phyloP scores from a whole-genome alignment of 2,797 vertebrate genomes.

The Hybognathus amarus region DNA sequence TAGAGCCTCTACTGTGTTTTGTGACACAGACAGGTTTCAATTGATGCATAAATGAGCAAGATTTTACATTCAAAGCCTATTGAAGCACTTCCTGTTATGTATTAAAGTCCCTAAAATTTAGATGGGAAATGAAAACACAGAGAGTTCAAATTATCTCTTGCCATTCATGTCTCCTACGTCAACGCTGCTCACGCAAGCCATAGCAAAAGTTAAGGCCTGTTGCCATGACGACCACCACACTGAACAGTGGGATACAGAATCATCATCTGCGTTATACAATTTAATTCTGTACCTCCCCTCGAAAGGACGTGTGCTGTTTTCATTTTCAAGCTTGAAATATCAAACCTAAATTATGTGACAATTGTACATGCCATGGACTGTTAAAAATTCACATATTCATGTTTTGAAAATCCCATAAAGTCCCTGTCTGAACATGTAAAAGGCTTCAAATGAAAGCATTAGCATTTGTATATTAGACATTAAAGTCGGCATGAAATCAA shows the following conservation, averaged over 20 bases:
- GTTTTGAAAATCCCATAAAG: conserved; percentile 57
- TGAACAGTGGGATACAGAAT: conserved; percentile 66
- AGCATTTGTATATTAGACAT: conserved; percentile 67
- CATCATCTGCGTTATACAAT: not conserved
- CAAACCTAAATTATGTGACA: conserved; percentile 44
- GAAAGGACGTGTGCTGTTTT: not conserved
- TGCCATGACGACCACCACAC: conserved; percentile 79
- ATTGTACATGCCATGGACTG: conserved; percentile 40
- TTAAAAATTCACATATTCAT: conserved; percentile 55
- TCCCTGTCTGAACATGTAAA: conserved; percentile 43
- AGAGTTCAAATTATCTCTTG: not conserved
- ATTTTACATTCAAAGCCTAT: conserved; percentile 18
- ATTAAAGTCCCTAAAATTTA: not conserved
- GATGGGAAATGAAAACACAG: not conserved
- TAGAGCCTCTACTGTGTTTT: not conserved
- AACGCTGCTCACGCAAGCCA: conserved; percentile 72
- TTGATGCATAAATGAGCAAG: not conserved
- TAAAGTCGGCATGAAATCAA: too few relatives aligned
- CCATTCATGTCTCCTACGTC: conserved; percentile 65
- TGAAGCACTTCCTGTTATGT: not conserved
- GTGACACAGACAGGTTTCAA: not conserved
- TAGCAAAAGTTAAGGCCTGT: conserved; percentile 78
- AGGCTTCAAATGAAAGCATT: conserved; percentile 57
- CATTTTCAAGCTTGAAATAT: conserved; percentile 2
- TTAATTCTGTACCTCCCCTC: not conserved